These are phyloP conservation scores for Spea bombifrons DNA, from an alignment of 2,113 vertebrate genomes.

Conservation along the genomic window DNA sequence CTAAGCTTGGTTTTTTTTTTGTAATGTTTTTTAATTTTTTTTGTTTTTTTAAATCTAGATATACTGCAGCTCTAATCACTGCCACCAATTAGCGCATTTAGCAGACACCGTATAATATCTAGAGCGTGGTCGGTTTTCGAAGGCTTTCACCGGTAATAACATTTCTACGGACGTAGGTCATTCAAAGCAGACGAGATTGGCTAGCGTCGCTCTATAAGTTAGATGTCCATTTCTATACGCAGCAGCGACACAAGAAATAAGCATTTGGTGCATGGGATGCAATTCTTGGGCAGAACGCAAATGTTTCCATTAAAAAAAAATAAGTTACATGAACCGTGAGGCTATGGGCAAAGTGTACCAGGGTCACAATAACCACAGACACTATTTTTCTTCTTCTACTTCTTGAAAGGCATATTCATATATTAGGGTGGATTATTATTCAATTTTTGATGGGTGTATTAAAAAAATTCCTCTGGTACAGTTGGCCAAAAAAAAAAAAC, in stretches of 20 bases:
- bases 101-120: constrained; percentile 61
- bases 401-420: no score
- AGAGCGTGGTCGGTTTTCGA: constrained; percentile 49
- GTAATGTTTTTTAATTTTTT: constrained; percentile 49
- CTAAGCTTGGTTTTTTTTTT: constrained; percentile 57
- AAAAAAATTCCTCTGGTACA: no score
- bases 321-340: no score
- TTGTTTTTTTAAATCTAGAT: constrained; percentile 67
- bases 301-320: no score
- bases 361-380: no score
- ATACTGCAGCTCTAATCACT: constrained; percentile 70
- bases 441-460: no score
- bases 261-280: background rate
- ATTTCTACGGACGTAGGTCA: constrained; percentile 58
- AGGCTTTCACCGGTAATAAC: constrained; percentile 61
- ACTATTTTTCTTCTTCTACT: no score
- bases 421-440: no score
- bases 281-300: no score
- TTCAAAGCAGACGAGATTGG: constrained; percentile 56
- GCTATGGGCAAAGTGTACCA: no score
- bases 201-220: background rate
- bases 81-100: constrained; percentile 65
- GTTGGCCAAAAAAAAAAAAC: no score
- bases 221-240: background rate
- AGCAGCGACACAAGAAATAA: background rate